Conservation (phyloP, 2,113 vertebrate species). For the Callorhinus ursinus region DNA sequence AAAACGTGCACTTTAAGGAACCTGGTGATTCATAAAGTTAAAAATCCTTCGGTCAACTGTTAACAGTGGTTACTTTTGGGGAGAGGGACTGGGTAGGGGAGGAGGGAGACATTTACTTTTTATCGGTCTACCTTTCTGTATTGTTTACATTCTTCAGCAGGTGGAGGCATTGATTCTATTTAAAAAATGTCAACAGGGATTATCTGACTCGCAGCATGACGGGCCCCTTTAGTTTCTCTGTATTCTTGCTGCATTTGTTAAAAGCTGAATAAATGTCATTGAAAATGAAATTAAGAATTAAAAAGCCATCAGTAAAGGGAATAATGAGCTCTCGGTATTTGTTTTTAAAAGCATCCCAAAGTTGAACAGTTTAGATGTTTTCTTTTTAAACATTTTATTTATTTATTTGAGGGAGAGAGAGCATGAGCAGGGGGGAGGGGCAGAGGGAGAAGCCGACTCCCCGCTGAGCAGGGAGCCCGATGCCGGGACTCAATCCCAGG, state of each 20-base stretch:
- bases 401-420: too few relatives aligned
- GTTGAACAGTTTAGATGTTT: not conserved
- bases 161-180: slow-evolving; percentile 18
- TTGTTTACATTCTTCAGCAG: not conserved
- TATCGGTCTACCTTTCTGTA: not conserved
- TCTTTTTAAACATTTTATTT: too few relatives aligned
- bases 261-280: not conserved
- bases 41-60: not conserved
- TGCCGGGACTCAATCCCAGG: too few relatives aligned
- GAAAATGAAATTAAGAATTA: not conserved
- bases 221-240: not conserved
- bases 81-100: not conserved
- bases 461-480: too few relatives aligned
- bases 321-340: not conserved
- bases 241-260: not conserved
- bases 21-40: not conserved
- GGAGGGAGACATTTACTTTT: not conserved
- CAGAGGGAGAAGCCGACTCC: too few relatives aligned
- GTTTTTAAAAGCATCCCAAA: not conserved
- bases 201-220: not conserved
- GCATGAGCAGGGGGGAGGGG: too few relatives aligned
- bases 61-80: not conserved
- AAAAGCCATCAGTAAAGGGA: not conserved
- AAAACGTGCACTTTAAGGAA: slow-evolving; percentile 41
- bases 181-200: not conserved